Evolutionary conservation across 2,113 vertebrate species (phyloP), one percentile per base, ranked within the genome.

Genomic region (human): DNA sequence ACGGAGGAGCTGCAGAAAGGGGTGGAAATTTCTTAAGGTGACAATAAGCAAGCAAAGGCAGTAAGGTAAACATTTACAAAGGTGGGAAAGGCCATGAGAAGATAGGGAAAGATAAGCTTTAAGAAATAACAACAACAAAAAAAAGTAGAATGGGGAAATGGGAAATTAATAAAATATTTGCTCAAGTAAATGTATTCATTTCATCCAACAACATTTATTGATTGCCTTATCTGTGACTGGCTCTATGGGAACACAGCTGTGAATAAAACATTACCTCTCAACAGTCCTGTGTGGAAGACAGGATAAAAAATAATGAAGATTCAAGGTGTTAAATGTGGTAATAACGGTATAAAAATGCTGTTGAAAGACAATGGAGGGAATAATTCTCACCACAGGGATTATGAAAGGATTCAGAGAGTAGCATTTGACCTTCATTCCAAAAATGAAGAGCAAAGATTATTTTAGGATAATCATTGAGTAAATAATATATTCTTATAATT

Each of bases 261-360:
- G 93, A 97, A 96, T 97, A 94, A 97, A 97, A 96, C 22, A 64
- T 96, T 76, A 89, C n/a, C n/a, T 83, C 73, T 52, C 73, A 94
- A 94, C 11, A 86, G 64, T 81, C 82, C 73, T 30, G 3, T 50
- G 50, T 82, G 27, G 52, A 97, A 89, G 86, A 92, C 52, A 89
- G 83, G 27, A 64, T 85, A 79, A 72, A 97, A 96, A 83, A 85
- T 85, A 90, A 93, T 95, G 93, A 87, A 91, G 78, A 96, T 79
- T 86, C 85, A 32, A 32, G 76, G 35, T 83, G 72, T 79, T 93
- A 68, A 89, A 48, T 10, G 30, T 45, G 70, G 22, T 89, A 80
- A 97, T 86, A 92, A 73, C 43, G n/a, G 25, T 89, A 64, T 89
- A 85, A 59, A 96, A 97, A 87, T 64, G 23, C 85, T 96, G 27